Conservation (phyloP, 2,113 vertebrate species). For the Etia nguti region DNA sequence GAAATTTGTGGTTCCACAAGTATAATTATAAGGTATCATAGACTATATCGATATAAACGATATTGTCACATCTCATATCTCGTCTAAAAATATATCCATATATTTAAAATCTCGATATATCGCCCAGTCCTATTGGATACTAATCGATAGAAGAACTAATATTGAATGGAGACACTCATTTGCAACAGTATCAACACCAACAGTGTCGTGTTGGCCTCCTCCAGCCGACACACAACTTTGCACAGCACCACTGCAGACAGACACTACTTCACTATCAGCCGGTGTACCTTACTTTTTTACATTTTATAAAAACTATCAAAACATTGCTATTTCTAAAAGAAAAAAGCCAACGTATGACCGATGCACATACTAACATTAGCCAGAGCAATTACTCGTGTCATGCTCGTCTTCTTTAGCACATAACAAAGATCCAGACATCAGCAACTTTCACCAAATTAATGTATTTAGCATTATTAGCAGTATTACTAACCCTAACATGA, state of each 20-base stretch:
- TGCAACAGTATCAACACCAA: background rate
- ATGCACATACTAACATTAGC: background rate
- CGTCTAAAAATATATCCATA: no score
- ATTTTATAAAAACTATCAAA: background rate
- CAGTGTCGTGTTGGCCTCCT: background rate
- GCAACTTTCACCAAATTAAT: background rate
- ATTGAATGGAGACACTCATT: background rate
- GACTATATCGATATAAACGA: no score
- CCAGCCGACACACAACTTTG: background rate
- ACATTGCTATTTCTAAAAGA: background rate
- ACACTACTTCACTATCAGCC: background rate
- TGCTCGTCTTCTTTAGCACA: background rate
- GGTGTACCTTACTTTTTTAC: background rate
- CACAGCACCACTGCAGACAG: background rate
- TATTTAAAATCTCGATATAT: no score
- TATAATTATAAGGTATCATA: no score
- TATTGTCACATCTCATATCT: no score
- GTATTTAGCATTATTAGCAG: background rate
- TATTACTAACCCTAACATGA: background rate
- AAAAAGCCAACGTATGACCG: background rate
- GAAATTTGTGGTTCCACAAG: no score
- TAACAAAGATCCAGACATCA: background rate
- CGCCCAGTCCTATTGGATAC: no score
- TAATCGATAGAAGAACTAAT: background rate
- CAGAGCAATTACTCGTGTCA: background rate